Percentiles rank a stretch among this genome's conserved stretches.
phyloP scores from a whole-genome alignment of 2,113 vertebrate genomes.

The Megaptera novaeangliae region DNA sequence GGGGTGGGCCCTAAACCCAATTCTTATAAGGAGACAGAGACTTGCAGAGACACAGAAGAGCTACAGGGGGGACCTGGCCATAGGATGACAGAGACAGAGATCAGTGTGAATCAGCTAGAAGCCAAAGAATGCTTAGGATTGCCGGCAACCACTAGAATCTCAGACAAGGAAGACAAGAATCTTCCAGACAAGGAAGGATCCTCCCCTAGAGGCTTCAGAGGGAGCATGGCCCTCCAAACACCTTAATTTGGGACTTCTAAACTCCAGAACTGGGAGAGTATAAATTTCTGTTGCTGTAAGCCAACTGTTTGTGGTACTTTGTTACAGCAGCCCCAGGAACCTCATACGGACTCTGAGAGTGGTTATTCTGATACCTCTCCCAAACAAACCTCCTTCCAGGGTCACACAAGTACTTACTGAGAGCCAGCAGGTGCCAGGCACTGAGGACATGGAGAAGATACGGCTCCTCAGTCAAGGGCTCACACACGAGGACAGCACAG shows the following conservation, averaged over 20 bases:
- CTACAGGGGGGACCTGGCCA: background rate
- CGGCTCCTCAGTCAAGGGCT: background rate
- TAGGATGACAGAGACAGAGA: background rate
- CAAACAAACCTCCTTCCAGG: background rate
- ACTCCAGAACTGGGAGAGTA: background rate
- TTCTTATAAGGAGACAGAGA: background rate
- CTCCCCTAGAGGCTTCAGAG: background rate
- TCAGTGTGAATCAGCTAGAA: rapidly evolving
- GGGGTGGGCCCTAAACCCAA: background rate
- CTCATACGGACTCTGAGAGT: background rate
- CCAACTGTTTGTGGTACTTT: rapidly evolving
- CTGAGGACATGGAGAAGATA: background rate
- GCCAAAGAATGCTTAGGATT: rapidly evolving
- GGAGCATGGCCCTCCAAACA: rapidly evolving
- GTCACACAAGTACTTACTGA: background rate
- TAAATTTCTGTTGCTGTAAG: background rate
- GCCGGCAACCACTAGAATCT: no score
- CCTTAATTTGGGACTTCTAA: background rate
- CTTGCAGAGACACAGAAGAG: background rate
- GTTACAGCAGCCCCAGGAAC: background rate
- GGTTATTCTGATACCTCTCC: rapidly evolving
- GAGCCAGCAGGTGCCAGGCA: background rate
- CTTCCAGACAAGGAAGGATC: background rate
- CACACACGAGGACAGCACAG: rapidly evolving
- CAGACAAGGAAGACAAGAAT: background rate